Conservation (phyloP, 2,113 vertebrate genomes). For the Burhinus bistriatus region DNA sequence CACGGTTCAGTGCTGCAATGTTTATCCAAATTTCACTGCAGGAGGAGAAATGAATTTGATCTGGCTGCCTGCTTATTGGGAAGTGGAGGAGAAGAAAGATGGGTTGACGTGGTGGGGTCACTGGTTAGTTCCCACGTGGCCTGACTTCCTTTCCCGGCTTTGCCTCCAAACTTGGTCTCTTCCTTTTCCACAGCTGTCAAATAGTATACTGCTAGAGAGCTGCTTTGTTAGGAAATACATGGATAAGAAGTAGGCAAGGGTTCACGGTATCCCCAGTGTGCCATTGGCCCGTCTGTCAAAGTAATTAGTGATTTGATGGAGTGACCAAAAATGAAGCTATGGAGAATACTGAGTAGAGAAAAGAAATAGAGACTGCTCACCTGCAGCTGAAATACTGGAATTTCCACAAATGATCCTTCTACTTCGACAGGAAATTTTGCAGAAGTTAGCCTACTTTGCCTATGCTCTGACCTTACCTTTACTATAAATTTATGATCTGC, state of each 20-base stretch:
- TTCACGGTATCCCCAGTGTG: not conserved
- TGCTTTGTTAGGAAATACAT: not conserved
- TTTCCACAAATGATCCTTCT: not conserved
- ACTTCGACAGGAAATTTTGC: not conserved
- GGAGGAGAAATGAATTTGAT: not conserved
- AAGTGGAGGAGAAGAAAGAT: not conserved
- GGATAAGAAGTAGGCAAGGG: not conserved
- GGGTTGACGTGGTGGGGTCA: fast-evolving
- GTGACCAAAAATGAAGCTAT: not conserved
- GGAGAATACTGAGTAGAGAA: not conserved
- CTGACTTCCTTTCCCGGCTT: not conserved
- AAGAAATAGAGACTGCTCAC: not conserved
- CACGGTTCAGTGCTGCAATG: not conserved
- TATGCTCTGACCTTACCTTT: not conserved
- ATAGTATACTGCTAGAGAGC: not conserved
- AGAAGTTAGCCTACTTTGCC: not conserved
- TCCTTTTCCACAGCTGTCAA: not conserved
- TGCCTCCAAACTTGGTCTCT: not conserved
- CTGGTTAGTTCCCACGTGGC: not conserved
- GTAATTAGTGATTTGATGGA: not conserved
- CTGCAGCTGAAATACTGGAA: not conserved
- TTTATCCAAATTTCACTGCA: not conserved
- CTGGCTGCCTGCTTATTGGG: not conserved
- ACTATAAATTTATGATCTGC: not conserved
- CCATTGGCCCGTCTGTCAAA: not conserved